Conservation (phyloP, 2,113 vertebrate species). For the Sceloporus undulatus region DNA sequence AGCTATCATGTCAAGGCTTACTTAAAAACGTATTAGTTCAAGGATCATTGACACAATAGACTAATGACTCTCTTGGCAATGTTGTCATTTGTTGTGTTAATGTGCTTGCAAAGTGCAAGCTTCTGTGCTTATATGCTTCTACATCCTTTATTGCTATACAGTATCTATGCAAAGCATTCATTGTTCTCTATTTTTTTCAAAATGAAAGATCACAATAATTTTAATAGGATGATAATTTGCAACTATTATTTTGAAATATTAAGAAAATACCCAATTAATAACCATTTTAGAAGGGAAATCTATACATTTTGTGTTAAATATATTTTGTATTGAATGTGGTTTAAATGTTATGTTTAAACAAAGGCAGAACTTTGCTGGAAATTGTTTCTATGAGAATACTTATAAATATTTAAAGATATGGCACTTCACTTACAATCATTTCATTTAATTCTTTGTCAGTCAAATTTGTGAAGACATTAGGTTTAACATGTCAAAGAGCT, state of each 20-base stretch:
- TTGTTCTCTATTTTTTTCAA: neutral
- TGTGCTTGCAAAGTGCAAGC: slow-evolving; percentile 7
- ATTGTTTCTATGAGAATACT: neutral
- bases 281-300: too few species aligned
- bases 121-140: neutral
- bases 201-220: fast-evolving
- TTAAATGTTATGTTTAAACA: neutral
- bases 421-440: neutral
- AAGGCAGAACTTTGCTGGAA: neutral
- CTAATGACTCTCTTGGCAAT: slow-evolving; percentile 42
- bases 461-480: neutral
- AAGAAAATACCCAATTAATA: neutral
- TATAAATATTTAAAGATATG: neutral
- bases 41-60: neutral
- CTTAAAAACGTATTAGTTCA: slow-evolving; percentile 22
- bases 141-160: slow-evolving; percentile 13
- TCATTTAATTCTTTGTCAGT: neutral
- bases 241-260: slow-evolving; percentile 5
- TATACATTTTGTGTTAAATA: neutral
- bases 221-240: neutral
- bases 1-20: slow-evolving; percentile 43
- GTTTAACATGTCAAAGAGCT: neutral
- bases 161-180: neutral
- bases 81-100: slow-evolving; percentile 41
- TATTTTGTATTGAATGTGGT: neutral